phyloP scores from a whole-genome alignment of 2,888 invertebrate species.

The Mantis religiosa region DNA sequence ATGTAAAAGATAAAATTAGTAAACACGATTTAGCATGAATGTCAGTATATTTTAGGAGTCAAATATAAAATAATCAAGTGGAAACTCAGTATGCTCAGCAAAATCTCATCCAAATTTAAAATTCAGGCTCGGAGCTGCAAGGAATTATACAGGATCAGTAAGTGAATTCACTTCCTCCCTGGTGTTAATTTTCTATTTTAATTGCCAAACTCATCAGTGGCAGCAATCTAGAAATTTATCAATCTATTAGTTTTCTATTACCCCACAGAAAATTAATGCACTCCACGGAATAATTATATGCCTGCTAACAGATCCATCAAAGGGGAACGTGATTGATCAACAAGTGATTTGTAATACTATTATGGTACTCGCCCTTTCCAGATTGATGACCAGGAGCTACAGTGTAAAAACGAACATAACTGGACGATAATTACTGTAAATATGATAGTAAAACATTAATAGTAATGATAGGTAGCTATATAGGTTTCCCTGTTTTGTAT shows the following conservation, averaged over 20 bases:
- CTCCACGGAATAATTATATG: not conserved
- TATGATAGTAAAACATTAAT: no score
- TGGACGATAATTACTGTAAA: no score
- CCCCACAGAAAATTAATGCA: not conserved
- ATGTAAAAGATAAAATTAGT: no score
- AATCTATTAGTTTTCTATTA: not conserved
- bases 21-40: no score
- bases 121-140: not conserved
- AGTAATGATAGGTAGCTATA: no score
- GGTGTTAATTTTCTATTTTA: not conserved
- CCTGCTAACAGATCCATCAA: not conserved
- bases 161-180: not conserved
- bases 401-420: not conserved
- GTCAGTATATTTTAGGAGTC: no score
- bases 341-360: not conserved
- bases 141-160: not conserved
- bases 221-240: not conserved
- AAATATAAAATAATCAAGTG: no score
- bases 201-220: not conserved
- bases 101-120: not conserved
- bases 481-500: no score
- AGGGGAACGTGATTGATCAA: not conserved
- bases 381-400: not conserved
- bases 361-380: not conserved
- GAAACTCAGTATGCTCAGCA: no score